A percentile compares a stretch with the other conserved stretches of the same genome.
These are phyloP conservation scores for Nerophis ophidion DNA, from an alignment of 2,113 vertebrate species.

Conservation along the genomic window DNA sequence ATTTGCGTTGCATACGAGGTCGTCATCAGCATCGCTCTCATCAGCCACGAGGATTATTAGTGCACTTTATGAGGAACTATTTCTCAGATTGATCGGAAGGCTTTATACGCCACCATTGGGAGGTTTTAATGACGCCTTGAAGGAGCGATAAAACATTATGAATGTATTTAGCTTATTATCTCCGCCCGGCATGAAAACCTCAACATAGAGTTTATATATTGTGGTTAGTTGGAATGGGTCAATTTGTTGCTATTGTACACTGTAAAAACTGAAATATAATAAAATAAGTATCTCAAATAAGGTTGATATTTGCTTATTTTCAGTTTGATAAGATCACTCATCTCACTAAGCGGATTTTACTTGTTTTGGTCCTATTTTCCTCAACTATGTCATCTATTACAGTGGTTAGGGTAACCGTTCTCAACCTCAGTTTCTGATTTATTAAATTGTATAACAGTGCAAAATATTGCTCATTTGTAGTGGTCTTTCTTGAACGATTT, in stretches of 20 bases:
- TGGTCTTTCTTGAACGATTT: no score
- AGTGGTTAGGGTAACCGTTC: no score
- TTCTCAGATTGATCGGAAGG: slow-evolving; percentile 21
- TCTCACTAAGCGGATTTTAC: no score
- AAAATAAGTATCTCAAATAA: no score
- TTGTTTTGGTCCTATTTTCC: no score
- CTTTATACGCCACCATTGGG: slow-evolving; percentile 6
- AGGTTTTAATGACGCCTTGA: slow-evolving; percentile 11
- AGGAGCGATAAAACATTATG: slow-evolving; percentile 14
- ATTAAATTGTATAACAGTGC: no score
- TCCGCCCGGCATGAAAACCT: neutral
- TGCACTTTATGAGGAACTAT: slow-evolving; percentile 44
- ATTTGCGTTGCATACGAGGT: slow-evolving; percentile 59
- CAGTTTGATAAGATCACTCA: no score
- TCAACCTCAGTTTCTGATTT: no score
- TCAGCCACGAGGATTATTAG: slow-evolving; percentile 49
- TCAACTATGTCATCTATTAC: no score
- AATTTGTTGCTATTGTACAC: slow-evolving; percentile 12
- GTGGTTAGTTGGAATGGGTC: neutral
- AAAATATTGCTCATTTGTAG: no score
- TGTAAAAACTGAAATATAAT: no score
- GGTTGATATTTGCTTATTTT: no score
- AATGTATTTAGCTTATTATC: slow-evolving; percentile 6
- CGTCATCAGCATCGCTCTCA: slow-evolving; percentile 47
- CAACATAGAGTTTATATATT: neutral